phyloP scores from a whole-genome alignment of 2,888 invertebrate species.

The Xestia c-nigrum region DNA sequence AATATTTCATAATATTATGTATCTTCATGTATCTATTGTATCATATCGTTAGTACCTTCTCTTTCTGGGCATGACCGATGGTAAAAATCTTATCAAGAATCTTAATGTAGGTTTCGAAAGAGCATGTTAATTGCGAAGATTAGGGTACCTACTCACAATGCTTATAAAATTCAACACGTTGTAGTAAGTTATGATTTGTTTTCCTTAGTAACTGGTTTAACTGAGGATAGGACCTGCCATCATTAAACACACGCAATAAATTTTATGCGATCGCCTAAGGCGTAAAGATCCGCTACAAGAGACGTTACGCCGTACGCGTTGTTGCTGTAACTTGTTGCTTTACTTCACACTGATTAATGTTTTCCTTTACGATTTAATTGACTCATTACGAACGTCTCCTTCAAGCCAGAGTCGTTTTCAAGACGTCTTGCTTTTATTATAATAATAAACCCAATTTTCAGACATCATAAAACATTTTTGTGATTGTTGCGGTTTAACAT shows the following conservation, averaged over 20 bases:
- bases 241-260: slow-evolving; percentile 29
- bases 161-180: not conserved
- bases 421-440: slow-evolving; percentile 68
- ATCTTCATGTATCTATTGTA: not conserved
- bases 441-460: slow-evolving; percentile 77
- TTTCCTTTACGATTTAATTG: slow-evolving; percentile 71
- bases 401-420: slow-evolving; percentile 56
- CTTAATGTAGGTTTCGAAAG: not conserved
- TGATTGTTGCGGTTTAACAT: slow-evolving; percentile 75
- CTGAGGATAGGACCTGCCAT: slow-evolving; percentile 15
- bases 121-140: not conserved
- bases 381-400: slow-evolving; percentile 67
- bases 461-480: slow-evolving; percentile 72
- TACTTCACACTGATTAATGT: slow-evolving; percentile 69
- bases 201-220: slow-evolving; percentile 1
- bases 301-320: slow-evolving; percentile 14
- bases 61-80: no score
- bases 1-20: not conserved
- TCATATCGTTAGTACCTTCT: not conserved
- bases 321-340: slow-evolving; percentile 52
- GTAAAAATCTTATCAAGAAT: not conserved
- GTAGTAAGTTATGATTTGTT: not conserved
- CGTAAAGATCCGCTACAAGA: slow-evolving; percentile 29
- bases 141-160: not conserved
- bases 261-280: slow-evolving; percentile 23